phyloP scores from a whole-genome alignment of 2,797 vertebrate species.

The Lemur catta region DNA sequence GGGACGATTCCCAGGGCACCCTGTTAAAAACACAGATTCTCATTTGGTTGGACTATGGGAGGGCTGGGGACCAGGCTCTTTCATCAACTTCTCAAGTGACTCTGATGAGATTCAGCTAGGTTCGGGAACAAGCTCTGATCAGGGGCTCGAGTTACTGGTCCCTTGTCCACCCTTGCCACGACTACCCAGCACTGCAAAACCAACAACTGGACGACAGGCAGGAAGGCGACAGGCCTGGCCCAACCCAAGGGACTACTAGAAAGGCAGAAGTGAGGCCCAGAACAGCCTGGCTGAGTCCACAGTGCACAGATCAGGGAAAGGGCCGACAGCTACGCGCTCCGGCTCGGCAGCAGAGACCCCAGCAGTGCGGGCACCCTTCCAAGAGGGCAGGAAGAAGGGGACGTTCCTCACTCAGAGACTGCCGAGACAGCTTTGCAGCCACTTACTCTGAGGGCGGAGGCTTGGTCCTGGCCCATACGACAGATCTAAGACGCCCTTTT shows the following conservation, averaged over 20 bases:
- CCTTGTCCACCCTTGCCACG: not conserved
- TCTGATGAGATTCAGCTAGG: accelerated
- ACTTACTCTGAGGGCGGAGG: slow-evolving; percentile 91
- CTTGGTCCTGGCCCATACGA: slow-evolving; percentile 98
- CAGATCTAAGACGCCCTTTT: slow-evolving; percentile 99
- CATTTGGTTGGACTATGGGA: not conserved
- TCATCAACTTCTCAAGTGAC: not conserved
- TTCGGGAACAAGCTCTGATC: not conserved
- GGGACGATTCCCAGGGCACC: not conserved
- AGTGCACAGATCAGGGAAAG: not conserved
- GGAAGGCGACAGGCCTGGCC: not conserved
- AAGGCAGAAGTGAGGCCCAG: not conserved
- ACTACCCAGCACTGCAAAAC: not conserved
- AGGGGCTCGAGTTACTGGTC: not conserved
- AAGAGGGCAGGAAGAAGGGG: not conserved
- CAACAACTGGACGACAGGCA: not conserved
- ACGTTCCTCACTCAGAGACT: accelerated
- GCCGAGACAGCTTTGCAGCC: not conserved
- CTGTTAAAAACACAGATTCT: not conserved
- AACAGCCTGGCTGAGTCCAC: not conserved
- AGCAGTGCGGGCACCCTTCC: not conserved
- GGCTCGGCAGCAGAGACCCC: not conserved
- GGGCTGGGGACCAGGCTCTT: not conserved
- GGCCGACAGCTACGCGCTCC: accelerated
- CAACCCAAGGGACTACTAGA: not conserved